Conservation (phyloP, 2,888 invertebrate genomes). For the Kuschelorhynchus macadamiae region DNA sequence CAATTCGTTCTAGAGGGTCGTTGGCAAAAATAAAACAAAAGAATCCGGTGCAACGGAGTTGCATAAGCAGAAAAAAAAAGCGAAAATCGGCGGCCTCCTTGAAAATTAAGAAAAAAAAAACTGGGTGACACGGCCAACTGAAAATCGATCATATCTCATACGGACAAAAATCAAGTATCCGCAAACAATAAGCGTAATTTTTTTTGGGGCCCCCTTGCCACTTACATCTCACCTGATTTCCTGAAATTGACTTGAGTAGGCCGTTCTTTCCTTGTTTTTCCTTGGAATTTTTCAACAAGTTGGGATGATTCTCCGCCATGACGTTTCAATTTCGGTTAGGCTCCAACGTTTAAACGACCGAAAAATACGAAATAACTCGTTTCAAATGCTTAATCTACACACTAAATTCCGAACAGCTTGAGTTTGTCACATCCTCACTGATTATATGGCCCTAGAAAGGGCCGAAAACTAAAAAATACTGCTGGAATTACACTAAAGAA, state of each 20-base stretch:
- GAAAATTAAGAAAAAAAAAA: slow-evolving; percentile 27
- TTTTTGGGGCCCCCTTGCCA: slow-evolving; percentile 29
- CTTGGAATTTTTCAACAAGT: slow-evolving; percentile 49
- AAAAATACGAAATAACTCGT: slow-evolving; percentile 13
- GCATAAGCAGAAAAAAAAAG: slow-evolving; percentile 49
- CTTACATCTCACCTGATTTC: slow-evolving; percentile 55
- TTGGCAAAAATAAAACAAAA: slow-evolving; percentile 30
- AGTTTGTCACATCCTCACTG: slow-evolving; percentile 30
- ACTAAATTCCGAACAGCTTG: slow-evolving; percentile 8
- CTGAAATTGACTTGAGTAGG: slow-evolving; percentile 49
- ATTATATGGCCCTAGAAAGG: slow-evolving; percentile 25
- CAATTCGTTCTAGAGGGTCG: background rate
- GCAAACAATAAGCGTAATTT: background rate
- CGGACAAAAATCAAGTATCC: slow-evolving; percentile 2
- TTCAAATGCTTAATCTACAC: slow-evolving; percentile 19
- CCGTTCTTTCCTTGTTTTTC: slow-evolving; percentile 33
- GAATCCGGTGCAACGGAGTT: slow-evolving; percentile 40
- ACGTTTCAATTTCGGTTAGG: slow-evolving; percentile 46
- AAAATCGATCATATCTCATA: slow-evolving; percentile 38
- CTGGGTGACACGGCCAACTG: slow-evolving; percentile 30
- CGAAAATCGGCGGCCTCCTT: slow-evolving; percentile 32
- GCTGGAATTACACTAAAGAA: slow-evolving; percentile 35
- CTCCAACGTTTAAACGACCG: slow-evolving; percentile 20
- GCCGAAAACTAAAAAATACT: slow-evolving; percentile 37
- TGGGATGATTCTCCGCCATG: slow-evolving; percentile 48